Base-by-base conservation (phyloP, 2,888 invertebrate species). In the Clistopyga incitator region DNA sequence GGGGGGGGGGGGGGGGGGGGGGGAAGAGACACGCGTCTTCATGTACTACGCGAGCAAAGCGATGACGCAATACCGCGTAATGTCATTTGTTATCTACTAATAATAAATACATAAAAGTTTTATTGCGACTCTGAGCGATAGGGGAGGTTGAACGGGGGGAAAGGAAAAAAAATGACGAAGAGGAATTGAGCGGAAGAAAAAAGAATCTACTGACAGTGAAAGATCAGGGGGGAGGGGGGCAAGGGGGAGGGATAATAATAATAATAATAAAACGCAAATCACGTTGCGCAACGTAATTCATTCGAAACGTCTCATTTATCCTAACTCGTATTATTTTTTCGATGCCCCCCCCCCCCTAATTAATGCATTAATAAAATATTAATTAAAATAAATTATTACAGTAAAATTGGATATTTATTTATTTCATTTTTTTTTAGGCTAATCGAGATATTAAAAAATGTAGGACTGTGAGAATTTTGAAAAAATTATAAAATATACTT, bases 231-330 rank as follows among this genome's bases (percentile, higher is more conserved):
- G 20, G 45, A 10, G 20, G 54, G 54, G 67, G 59, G 56, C 42
- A 38, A n/a, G 47, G 56, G 15, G 61, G 85, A 78, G 85, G 82
- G 79, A 84, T 84, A 88, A 89, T 87, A 91, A 84, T 84, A 88
- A 89, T 87, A 91, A 90, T 90, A 92, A 92, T 91, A 91, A 91
- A 92, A 91, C 90, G 92, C 91, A 90, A 92, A 92, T 90, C 88
- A 89, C 90, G 90, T 92, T 92, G 90, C 91, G 91, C 90, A 92
- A 92, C 88, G 87, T 81, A 86, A 85, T 87, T 84, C 90, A 90
- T 91, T 91, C 88, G 89, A 90, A 89, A 90, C 89, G 88, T 88
- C 88, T 89, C 84, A 68, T 74, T 68, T 68, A 50, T 77, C 25
- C 52, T 45, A 52, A 80, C 70, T 65, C 56, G 18, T 54, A 76